Evolutionary conservation across 2,113 vertebrate species (phyloP).

Genomic region (Alectura lathami): DNA sequence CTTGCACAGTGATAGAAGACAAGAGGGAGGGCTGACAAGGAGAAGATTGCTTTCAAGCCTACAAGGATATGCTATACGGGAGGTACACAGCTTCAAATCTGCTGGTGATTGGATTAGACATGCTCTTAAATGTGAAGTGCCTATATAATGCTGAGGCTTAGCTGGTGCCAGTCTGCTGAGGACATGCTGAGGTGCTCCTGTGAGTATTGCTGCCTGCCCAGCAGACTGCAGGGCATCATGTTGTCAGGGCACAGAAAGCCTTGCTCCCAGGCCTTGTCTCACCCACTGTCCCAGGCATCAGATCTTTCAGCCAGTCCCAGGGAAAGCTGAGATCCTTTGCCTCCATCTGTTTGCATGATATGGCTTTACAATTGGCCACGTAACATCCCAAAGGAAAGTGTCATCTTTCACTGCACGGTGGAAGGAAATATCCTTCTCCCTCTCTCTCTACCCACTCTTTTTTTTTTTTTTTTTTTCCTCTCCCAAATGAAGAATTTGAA

Average conservation of each 20-base stretch:
- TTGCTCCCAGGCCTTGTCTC: constrained; percentile 38
- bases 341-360: constrained; percentile 73
- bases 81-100: constrained; percentile 80
- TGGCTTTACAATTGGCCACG: constrained; percentile 58
- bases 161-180: constrained; percentile 70
- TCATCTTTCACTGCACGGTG: constrained; percentile 50
- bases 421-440: constrained; percentile 59
- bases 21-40: constrained; percentile 65
- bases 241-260: constrained; percentile 59
- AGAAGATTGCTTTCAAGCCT: constrained; percentile 63
- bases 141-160: constrained; percentile 69
- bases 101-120: constrained; percentile 84
- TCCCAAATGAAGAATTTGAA: constrained; percentile 38
- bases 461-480: constrained; percentile 2
- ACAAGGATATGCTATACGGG: constrained; percentile 79
- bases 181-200: constrained; percentile 69
- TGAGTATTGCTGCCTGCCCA: constrained; percentile 64
- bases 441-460: background rate
- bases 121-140: constrained; percentile 80
- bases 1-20: constrained; percentile 73
- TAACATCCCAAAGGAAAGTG: constrained; percentile 56
- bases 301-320: constrained; percentile 56
- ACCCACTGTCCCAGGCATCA: constrained; percentile 37
- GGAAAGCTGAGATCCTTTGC: constrained; percentile 68
- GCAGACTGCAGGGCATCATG: constrained; percentile 58